Evolutionary conservation across 23 tunicate species (phyloP), one percentile per base, ranked within the genome.

Genomic region (Diplosoma virens): DNA sequence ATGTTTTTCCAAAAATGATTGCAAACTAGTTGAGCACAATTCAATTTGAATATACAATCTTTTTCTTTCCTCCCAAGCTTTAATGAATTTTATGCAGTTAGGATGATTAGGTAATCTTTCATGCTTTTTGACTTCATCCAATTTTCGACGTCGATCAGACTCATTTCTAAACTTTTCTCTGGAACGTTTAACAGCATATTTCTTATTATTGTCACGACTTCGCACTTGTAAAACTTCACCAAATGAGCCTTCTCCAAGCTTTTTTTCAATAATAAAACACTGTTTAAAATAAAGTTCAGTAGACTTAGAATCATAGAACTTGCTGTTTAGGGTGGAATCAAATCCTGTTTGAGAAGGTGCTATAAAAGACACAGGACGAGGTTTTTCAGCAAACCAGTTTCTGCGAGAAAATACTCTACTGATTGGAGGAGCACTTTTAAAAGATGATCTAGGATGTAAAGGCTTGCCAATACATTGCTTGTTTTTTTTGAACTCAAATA

Each of bases 1-100:
- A 5, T 79, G 59, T 11, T 58, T 37, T 27, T 84, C 86, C 76
- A 85, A 58, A 46, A 66, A 90, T 17, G 61, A 54, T 41, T 90
- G 90, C 1, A 90, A 29, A 46, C 90, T 83, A 73, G 67, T 79
- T 5, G 68, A 45, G 50, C 97, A 90, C 3, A 90, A 86, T 66
- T 90, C 97, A 25, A 91, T 90, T 68, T 90, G 90, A 23, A 90
- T 90, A 56, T 84, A 90, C 30, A 90, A 46, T 25, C 86, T 76
- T 30, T 84, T 86, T 31, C 80, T 90, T 79, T 90, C 97, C 33
- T 90, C 97, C 97, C 97, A 90, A 24, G 97, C 97, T 58, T 90
- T 84, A 4, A 79, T 80, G 66, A 90, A 90, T 32, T 80, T 77
- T 18, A 90, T 78, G 56, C 89, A 84, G 45, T 90, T 90, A 47